Evolutionary conservation across 2,888 invertebrate genomes (phyloP).

Genomic region (Nemoura dubitans): DNA sequence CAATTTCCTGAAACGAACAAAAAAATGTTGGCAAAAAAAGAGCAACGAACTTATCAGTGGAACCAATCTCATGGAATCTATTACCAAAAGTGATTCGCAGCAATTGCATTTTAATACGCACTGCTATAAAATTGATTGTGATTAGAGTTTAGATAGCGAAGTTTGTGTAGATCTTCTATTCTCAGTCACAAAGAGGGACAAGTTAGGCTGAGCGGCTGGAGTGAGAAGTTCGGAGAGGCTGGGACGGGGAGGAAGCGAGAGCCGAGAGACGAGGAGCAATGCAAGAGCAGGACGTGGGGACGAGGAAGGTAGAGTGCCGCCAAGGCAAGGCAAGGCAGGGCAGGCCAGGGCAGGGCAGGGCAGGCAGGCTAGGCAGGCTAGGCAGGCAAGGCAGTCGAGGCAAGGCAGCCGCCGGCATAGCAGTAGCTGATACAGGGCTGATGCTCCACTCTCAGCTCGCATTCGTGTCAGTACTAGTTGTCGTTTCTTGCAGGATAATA

Average conservation of each 20-base stretch:
- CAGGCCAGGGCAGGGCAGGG: neutral
- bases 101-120: neutral
- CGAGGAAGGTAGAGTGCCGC: neutral
- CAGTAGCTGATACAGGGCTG: slow-evolving; percentile 1
- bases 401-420: neutral
- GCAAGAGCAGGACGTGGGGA: neutral
- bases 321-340: neutral
- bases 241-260: no score
- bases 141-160: slow-evolving; percentile 23
- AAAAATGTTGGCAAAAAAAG: neutral
- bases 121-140: slow-evolving; percentile 22
- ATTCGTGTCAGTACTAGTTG: slow-evolving; percentile 25
- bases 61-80: neutral
- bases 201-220: neutral
- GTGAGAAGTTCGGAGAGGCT: no score
- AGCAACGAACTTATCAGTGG: neutral
- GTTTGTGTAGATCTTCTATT: neutral
- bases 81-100: neutral
- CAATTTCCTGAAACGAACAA: neutral
- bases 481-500: slow-evolving; percentile 37
- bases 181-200: slow-evolving; percentile 16
- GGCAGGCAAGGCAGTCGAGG: neutral
- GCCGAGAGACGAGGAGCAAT: no score
- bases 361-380: neutral
- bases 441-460: neutral